Percentiles rank a stretch among this genome's conserved stretches.
phyloP scores from a whole-genome alignment of 2,797 vertebrate genomes.

The Otolemur crassicaudatus region DNA sequence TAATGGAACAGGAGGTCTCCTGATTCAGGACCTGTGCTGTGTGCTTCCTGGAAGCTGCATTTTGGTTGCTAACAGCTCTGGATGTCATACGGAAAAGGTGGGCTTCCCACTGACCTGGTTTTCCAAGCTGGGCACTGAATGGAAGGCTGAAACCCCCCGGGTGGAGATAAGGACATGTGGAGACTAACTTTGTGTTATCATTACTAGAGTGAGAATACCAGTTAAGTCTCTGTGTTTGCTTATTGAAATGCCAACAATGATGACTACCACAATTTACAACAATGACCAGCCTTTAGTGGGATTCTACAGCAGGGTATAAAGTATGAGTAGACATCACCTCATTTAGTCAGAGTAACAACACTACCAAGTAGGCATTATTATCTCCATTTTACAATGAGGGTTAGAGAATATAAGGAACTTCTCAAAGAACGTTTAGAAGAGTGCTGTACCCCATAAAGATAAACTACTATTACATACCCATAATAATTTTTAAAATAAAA shows the following conservation, averaged over 20 bases:
- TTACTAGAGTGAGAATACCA: background rate
- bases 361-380: background rate
- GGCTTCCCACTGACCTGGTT: background rate
- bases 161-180: background rate
- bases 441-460: background rate
- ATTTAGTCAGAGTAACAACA: background rate
- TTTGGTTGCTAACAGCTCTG: background rate
- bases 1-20: background rate
- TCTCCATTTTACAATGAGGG: background rate
- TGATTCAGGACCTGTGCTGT: accelerated
- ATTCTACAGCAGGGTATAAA: background rate
- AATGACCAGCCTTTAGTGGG: background rate
- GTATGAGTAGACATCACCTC: background rate
- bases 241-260: background rate
- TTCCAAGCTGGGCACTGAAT: background rate
- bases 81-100: background rate
- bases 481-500: background rate
- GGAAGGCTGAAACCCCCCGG: background rate
- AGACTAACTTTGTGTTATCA: background rate
- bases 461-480: background rate
- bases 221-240: background rate
- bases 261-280: background rate
- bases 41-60: background rate
- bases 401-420: background rate
- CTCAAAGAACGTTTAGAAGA: background rate